Conservation (phyloP, 2,888 invertebrate genomes). For the Sipha maydis region DNA sequence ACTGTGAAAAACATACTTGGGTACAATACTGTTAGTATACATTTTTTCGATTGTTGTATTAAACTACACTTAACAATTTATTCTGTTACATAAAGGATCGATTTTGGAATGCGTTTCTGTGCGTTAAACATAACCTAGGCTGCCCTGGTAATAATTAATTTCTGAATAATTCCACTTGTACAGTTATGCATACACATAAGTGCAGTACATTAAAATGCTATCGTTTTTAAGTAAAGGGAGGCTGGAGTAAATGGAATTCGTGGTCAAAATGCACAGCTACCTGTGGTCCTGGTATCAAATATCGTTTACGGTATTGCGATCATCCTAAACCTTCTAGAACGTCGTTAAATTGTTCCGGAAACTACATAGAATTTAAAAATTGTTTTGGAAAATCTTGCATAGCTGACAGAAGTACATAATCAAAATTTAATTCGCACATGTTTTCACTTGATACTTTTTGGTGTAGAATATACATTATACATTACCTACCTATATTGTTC, state of each 20-base stretch:
- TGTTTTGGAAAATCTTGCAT: slow-evolving; percentile 42
- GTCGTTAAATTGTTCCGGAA: slow-evolving; percentile 33
- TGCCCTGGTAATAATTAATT: slow-evolving; percentile 48
- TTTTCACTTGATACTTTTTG: too few species aligned
- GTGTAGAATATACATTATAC: background rate
- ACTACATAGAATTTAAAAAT: slow-evolving; percentile 34
- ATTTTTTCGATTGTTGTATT: background rate
- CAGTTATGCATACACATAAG: background rate
- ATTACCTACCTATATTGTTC: too few species aligned
- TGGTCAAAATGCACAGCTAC: slow-evolving; percentile 53
- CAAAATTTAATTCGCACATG: background rate
- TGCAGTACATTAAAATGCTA: background rate
- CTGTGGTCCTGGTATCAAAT: slow-evolving; percentile 45
- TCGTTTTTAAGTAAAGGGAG: slow-evolving; percentile 33
- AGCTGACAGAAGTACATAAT: background rate
- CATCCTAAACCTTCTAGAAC: slow-evolving; percentile 33
- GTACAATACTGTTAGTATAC: slow-evolving; percentile 23
- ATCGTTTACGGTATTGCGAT: slow-evolving; percentile 47
- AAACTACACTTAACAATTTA: background rate
- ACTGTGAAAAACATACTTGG: background rate
- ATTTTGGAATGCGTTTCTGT: slow-evolving; percentile 48
- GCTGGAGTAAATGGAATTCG: slow-evolving; percentile 40
- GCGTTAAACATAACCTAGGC: slow-evolving; percentile 44
- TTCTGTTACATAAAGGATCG: slow-evolving; percentile 1
- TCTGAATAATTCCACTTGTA: background rate